phyloP scores from a whole-genome alignment of 2,888 invertebrate genomes.

The Acanthosepion lycidas region DNA sequence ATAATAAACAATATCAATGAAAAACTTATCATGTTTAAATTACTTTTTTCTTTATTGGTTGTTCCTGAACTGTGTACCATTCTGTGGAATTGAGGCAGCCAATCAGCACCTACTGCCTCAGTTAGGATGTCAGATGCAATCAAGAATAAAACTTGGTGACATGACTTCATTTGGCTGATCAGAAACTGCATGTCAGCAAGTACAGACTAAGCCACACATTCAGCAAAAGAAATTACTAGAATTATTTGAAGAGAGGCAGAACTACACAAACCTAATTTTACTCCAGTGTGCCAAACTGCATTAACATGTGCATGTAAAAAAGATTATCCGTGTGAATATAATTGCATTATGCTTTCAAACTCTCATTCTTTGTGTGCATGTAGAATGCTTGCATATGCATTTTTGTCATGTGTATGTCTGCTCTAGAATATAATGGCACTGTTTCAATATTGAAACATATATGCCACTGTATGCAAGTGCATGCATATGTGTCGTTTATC shows the following conservation, averaged over 20 bases:
- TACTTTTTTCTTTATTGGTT: too few relatives aligned
- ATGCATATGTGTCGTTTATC: too few relatives aligned
- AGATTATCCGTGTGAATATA: not conserved
- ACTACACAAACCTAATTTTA: conserved; percentile 15
- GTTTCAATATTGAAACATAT: too few relatives aligned
- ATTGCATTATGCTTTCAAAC: not conserved
- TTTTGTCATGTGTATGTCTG: too few relatives aligned
- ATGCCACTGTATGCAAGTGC: too few relatives aligned
- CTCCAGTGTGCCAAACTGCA: not conserved
- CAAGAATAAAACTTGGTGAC: not conserved
- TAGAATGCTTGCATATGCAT: too few relatives aligned
- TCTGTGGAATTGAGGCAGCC: too few relatives aligned
- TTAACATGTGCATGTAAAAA: not conserved
- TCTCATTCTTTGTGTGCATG: too few relatives aligned
- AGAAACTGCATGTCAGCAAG: not conserved
- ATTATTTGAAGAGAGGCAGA: not conserved
- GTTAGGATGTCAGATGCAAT: not conserved
- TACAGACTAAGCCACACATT: not conserved
- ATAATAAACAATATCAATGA: too few relatives aligned
- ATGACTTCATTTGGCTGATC: not conserved
- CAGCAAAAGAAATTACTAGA: not conserved
- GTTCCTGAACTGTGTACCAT: too few relatives aligned
- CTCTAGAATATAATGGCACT: too few relatives aligned
- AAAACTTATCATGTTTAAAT: too few relatives aligned
- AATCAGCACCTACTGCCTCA: not conserved